Evolutionary conservation across 2,113 vertebrate species (phyloP), one percentile per base, ranked within the genome.

Genomic region (Peromyscus californicus): DNA sequence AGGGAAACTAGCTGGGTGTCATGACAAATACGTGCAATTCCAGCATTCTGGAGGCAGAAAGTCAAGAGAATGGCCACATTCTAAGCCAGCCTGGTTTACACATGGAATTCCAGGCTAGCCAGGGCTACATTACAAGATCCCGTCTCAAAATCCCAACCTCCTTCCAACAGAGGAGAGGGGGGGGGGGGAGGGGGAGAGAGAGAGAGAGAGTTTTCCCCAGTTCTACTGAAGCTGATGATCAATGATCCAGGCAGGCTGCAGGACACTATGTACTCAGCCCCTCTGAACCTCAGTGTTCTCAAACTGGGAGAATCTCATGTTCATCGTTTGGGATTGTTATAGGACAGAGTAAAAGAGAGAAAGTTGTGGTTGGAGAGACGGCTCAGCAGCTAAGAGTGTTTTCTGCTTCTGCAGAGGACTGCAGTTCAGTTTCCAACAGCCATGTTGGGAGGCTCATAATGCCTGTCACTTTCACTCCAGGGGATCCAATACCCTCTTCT

Each of bases 241-340:
- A 33, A 48, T 61, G 17, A 11, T 33, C 33, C 21, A 65, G 31
- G 48, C 8, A 80, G 33, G 36, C 31, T 11, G 21, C 9, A 82
- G 22, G 2, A 22, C 4, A 84, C 26, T 15, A 5, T 7, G 12
- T 42, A 21, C 16, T 72, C 90, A 70, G 4, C 5, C 4, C 69
- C 24, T 48, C n/a, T 92, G 75, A 89, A 63, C n/a, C 51, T 94
- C 85, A 79, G 8, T 65, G 19, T 82, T 84, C 74, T 96, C 79
- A 90, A 75, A 96, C 80, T 75, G 51, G 78, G 42, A 70, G 39
- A 57, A 22, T 42, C 45, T 63, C 19, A 26, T 54, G 75, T n/a
- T 89, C 75, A 24, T 42, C 3, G 59, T 91, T 76, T 2, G 74
- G 45, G 36, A 6, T 65, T 90, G 4, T 51, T 54, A 21, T 36